These are phyloP conservation scores for Chlorospingus semifuscus DNA, from an alignment of 2,797 vertebrate species.

Conservation along the genomic window DNA sequence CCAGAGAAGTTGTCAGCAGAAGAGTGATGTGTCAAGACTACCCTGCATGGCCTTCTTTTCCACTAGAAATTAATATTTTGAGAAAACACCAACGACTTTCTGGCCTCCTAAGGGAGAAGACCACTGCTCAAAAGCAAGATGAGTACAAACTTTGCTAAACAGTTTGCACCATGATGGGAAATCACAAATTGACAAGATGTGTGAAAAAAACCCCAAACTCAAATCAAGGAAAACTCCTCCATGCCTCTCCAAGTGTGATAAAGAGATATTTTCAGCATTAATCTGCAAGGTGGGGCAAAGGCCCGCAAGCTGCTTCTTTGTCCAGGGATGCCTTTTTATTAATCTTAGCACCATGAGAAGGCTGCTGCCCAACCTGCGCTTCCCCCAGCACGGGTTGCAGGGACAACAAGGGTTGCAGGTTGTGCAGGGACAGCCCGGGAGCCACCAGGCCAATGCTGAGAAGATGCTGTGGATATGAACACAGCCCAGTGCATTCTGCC, in stretches of 20 bases:
- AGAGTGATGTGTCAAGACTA: accelerated
- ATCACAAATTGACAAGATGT: not conserved
- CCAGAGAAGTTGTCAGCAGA: accelerated
- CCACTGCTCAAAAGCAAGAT: accelerated
- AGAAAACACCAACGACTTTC: not conserved
- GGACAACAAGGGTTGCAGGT: not conserved
- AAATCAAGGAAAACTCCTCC: not conserved
- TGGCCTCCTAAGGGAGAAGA: accelerated
- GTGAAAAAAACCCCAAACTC: not conserved
- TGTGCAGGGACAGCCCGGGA: not conserved
- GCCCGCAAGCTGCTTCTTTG: not conserved
- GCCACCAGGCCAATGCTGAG: too few relatives aligned
- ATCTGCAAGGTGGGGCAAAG: not conserved
- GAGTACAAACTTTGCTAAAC: not conserved
- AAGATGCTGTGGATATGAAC: accelerated
- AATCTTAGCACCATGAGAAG: not conserved
- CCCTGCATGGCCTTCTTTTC: not conserved
- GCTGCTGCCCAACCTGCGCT: not conserved
- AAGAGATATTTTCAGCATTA: not conserved
- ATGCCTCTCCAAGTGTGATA: not conserved
- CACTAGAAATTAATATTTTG: not conserved
- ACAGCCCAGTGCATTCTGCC: accelerated
- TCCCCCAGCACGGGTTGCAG: accelerated
- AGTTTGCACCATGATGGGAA: accelerated
- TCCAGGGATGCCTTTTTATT: not conserved